Conservation (phyloP, 2,113 vertebrate genomes). For the Cynopterus brachyotis region DNA sequence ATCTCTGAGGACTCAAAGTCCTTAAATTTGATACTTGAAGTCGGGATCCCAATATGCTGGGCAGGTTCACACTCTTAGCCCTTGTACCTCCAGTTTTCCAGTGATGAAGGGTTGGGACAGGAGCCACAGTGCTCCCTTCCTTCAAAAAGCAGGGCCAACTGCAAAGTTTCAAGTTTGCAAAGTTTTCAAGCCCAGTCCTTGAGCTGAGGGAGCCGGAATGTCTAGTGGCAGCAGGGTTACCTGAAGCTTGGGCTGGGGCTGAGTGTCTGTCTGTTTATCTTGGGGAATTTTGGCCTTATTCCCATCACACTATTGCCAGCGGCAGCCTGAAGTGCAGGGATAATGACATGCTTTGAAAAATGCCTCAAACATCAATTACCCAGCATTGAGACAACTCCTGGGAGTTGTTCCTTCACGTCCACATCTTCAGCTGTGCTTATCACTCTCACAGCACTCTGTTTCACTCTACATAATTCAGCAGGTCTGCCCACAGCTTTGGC, state of each 20-base stretch:
- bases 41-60: neutral
- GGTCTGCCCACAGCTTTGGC: neutral
- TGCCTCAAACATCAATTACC: constrained; percentile 66
- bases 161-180: neutral
- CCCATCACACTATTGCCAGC: constrained; percentile 44
- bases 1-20: constrained; percentile 7
- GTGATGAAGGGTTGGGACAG: neutral
- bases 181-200: neutral
- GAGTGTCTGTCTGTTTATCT: constrained; percentile 67
- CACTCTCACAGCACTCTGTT: constrained; percentile 22
- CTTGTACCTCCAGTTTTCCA: constrained; percentile 4
- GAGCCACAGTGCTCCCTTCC: neutral
- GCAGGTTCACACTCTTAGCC: neutral
- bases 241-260: constrained; percentile 52
- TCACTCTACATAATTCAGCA: constrained; percentile 43
- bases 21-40: constrained; percentile 45
- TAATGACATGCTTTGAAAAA: constrained; percentile 75
- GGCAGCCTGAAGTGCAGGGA: constrained; percentile 62
- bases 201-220: neutral
- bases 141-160: neutral
- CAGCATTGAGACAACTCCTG: constrained; percentile 53
- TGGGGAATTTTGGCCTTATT: constrained; percentile 64
- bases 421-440: constrained; percentile 60
- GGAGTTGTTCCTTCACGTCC: constrained; percentile 71
- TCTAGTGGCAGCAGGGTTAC: constrained; percentile 61